phyloP scores from a whole-genome alignment of 2,797 vertebrate species.

The Gambusia yucatana region DNA sequence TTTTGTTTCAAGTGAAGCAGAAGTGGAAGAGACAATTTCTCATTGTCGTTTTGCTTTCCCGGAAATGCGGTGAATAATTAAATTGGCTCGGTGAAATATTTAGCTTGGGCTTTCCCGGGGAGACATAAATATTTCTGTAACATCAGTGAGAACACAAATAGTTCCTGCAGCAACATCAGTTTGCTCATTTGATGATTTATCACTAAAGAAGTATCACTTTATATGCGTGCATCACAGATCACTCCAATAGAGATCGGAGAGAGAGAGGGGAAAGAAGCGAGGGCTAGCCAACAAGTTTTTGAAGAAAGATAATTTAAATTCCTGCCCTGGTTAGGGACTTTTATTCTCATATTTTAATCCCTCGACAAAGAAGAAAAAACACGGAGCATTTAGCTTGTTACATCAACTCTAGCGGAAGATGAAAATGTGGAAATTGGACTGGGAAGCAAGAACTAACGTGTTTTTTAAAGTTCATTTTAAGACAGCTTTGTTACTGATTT shows the following conservation, averaged over 20 bases:
- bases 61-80: slow-evolving; percentile 63
- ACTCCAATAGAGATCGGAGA: slow-evolving; percentile 2
- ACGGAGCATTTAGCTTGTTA: slow-evolving; percentile 12
- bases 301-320: slow-evolving; percentile 18
- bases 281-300: not conserved
- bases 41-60: slow-evolving; percentile 47
- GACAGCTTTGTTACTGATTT: not conserved
- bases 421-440: slow-evolving; percentile 9
- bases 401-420: slow-evolving; percentile 10
- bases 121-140: slow-evolving; percentile 62
- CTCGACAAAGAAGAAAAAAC: slow-evolving; percentile 22
- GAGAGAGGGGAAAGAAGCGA: slow-evolving; percentile 2
- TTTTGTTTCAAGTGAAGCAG: slow-evolving; percentile 20
- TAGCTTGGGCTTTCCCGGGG: slow-evolving; percentile 53
- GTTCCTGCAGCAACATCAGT: slow-evolving; percentile 26
- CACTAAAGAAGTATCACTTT: slow-evolving; percentile 14
- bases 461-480: not conserved
- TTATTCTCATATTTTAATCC: slow-evolving; percentile 13
- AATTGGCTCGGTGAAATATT: slow-evolving; percentile 61
- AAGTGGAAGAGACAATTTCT: slow-evolving; percentile 28
- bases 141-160: slow-evolving; percentile 54
- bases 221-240: slow-evolving; percentile 18
- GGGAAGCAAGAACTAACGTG: not conserved
- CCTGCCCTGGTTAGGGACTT: slow-evolving; percentile 16
- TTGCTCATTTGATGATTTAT: slow-evolving; percentile 35